Conservation (phyloP, 2,888 invertebrate species). For the Coenonympha arcania region DNA sequence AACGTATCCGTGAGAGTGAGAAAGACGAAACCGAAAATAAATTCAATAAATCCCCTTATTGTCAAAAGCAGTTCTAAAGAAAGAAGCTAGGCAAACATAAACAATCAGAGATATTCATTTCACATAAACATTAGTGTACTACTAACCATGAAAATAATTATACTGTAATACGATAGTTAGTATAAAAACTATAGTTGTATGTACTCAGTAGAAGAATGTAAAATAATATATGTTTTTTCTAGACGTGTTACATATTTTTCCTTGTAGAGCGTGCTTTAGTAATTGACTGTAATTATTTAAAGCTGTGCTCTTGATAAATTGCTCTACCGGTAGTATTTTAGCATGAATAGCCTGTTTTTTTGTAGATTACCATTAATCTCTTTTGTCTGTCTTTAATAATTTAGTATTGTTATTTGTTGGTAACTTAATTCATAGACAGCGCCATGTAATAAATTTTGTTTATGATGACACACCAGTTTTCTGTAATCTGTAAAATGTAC, state of each 20-base stretch:
- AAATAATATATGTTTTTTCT: not conserved
- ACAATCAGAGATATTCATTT: too few species aligned
- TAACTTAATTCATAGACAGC: not conserved
- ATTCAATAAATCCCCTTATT: too few species aligned
- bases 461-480: not conserved
- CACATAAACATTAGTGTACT: too few species aligned
- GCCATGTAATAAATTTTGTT: not conserved
- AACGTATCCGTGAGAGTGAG: too few species aligned
- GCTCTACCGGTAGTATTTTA: not conserved
- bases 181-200: not conserved
- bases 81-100: too few species aligned
- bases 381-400: not conserved
- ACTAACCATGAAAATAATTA: too few species aligned
- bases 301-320: conserved; percentile 4
- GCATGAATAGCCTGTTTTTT: conserved; percentile 11
- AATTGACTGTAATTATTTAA: conserved; percentile 8
- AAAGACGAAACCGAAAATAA: too few species aligned
- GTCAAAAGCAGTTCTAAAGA: too few species aligned
- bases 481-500: too few species aligned
- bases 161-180: not conserved
- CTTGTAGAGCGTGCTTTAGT: conserved; percentile 6
- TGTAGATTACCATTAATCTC: not conserved
- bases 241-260: conserved; percentile 8
- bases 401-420: not conserved
- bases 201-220: not conserved